A percentile compares a stretch with the other conserved stretches of the same genome.
phyloP scores from a whole-genome alignment of 1,140 invertebrate genomes.

The Belonocnema kinseyi region DNA sequence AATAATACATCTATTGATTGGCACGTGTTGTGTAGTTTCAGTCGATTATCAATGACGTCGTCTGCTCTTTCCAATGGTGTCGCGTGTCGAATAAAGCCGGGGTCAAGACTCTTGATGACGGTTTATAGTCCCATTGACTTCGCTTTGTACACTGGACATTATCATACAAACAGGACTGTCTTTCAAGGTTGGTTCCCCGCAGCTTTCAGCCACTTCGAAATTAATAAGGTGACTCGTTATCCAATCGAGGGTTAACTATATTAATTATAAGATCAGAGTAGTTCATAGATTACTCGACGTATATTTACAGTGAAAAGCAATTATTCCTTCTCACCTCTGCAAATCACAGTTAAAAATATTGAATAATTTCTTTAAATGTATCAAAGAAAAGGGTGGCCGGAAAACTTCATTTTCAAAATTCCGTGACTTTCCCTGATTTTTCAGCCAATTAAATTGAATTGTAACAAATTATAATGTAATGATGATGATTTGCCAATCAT shows the following conservation, averaged over 20 bases:
- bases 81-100: slow-evolving; percentile 14
- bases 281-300: neutral
- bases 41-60: neutral
- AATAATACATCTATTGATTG: neutral
- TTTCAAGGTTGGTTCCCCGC: neutral
- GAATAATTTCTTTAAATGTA: no score
- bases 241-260: neutral
- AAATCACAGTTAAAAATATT: no score
- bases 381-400: no score
- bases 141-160: neutral
- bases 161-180: neutral
- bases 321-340: no score
- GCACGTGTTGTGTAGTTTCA: neutral
- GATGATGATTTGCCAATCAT: no score
- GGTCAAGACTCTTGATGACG: slow-evolving; percentile 21
- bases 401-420: no score
- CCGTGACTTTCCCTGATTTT: no score
- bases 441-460: no score
- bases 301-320: neutral
- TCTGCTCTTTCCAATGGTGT: slow-evolving; percentile 1
- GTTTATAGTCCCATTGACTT: slow-evolving; percentile 19
- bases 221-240: slow-evolving; percentile 10
- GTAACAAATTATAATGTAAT: no score
- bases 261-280: neutral
- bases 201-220: slow-evolving; percentile 8